Percentiles rank a stretch among this genome's conserved stretches.
phyloP scores from a whole-genome alignment of 2,888 invertebrate genomes.

The Agrilus mali region DNA sequence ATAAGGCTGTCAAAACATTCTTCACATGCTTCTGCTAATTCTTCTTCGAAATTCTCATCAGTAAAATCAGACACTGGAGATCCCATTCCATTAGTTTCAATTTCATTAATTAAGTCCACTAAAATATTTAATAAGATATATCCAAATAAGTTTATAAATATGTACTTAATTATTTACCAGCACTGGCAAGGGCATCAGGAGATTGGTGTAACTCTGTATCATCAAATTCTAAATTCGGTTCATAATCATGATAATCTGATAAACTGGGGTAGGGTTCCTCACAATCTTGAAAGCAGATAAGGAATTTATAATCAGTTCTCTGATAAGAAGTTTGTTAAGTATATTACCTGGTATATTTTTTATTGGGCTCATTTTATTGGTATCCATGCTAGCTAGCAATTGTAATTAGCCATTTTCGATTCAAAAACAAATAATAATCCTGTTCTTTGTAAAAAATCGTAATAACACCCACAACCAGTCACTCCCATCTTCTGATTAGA shows the following conservation, averaged over 20 bases:
- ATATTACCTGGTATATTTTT: slow-evolving; percentile 36
- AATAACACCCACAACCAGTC: too few species aligned
- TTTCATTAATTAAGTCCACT: slow-evolving; percentile 30
- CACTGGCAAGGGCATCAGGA: slow-evolving; percentile 43
- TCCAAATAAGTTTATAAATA: slow-evolving; percentile 1
- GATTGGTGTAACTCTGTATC: slow-evolving; percentile 76
- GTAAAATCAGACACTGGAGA: slow-evolving; percentile 75
- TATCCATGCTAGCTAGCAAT: slow-evolving; percentile 6
- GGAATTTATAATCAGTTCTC: not conserved
- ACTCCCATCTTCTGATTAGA: too few species aligned
- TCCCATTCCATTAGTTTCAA: slow-evolving; percentile 37
- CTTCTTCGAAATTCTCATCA: slow-evolving; percentile 85
- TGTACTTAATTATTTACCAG: slow-evolving; percentile 50
- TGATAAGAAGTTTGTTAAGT: not conserved
- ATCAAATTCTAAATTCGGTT: slow-evolving; percentile 92
- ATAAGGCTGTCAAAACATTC: slow-evolving; percentile 30
- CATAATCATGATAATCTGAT: slow-evolving; percentile 86
- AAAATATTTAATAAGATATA: not conserved
- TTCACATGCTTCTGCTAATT: slow-evolving; percentile 52
- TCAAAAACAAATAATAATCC: too few species aligned
- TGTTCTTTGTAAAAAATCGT: too few species aligned
- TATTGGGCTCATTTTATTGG: slow-evolving; percentile 30
- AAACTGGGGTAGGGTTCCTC: slow-evolving; percentile 75
- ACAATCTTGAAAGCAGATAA: slow-evolving; percentile 7
- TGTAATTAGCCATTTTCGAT: too few species aligned